These are phyloP conservation scores for Arion vulgaris DNA, from an alignment of 1,140 invertebrate genomes.

Conservation along the genomic window DNA sequence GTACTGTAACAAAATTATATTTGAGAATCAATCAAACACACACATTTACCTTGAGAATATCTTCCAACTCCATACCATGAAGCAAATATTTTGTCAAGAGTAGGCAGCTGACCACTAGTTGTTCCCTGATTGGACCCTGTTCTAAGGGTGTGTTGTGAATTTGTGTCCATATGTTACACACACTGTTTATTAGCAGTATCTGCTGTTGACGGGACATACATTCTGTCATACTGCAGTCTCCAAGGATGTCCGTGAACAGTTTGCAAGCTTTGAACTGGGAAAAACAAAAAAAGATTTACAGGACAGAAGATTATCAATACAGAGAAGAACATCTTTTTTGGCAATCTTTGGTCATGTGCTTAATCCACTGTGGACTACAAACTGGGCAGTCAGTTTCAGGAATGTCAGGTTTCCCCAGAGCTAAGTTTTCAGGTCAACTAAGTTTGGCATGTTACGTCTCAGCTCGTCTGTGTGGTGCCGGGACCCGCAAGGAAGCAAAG, in stretches of 20 bases:
- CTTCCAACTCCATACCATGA: not conserved
- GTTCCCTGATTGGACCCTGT: not conserved
- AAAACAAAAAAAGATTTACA: not conserved
- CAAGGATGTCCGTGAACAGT: not conserved
- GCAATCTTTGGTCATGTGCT: no score
- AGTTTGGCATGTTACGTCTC: no score
- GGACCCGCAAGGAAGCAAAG: no score
- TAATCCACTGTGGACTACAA: no score
- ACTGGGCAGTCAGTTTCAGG: no score
- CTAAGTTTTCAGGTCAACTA: no score
- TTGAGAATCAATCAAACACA: no score
- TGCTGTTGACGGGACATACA: not conserved
- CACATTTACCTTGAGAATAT: not conserved
- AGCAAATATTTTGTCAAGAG: not conserved
- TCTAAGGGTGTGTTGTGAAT: not conserved
- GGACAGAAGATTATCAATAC: no score
- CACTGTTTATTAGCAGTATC: not conserved
- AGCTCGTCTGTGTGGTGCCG: no score
- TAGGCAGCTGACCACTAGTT: not conserved
- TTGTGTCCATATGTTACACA: not conserved
- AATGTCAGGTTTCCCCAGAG: no score
- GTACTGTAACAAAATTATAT: no score
- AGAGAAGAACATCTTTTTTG: no score
- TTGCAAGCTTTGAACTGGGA: not conserved
- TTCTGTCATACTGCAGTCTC: not conserved